Evolutionary conservation across 2,888 invertebrate species (phyloP), one percentile per base, ranked within the genome.

Genomic region (Sesia apiformis): DNA sequence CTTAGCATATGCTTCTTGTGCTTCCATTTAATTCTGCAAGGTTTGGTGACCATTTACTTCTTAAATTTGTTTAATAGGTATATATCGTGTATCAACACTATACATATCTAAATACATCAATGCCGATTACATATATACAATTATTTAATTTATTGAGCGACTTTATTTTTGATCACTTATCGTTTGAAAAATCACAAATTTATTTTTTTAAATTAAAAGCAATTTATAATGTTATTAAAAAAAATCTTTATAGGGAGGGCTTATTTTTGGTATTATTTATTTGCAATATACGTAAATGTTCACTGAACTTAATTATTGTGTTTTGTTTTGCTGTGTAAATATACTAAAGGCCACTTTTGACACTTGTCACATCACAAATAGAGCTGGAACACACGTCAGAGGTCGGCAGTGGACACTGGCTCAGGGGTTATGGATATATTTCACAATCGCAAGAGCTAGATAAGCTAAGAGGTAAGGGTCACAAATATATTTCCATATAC

Each of bases 401-500:
- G 77, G 89, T 88, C 76, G 90, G 90, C 85, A 90, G 90, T 81
- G 91, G 91, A 77, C 90, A 91, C 78, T 91, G 92, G 86, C 91
- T 90, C 90, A 91, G 91, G 89, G 91, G 91, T 83, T 91, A 91
- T 90, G 91, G 90, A 83, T 92, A 91, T 90, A 91, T 88, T 84
- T 92, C 87, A 77, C 91, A 90, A 81, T 91, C 88, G 65, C 91
- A 90, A 84, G 92, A 92, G 73, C 90, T 92, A 81, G 87, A 89
- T 83, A 84, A 78, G 69, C 76, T 81, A 58, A 72, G 81, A 89
- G 90, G 90, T 90, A 81, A 89, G 88, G 78, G 63, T 72, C 65
- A 70, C 61, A 23, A 1, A 23, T 23, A 23, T 23, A 23, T 23
- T 23, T 23, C 23, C 23, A 23, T 23, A 23, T 23, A 23, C 23